Percentiles rank a stretch among this genome's conserved stretches.
phyloP scores from a whole-genome alignment of 23 tunicate genomes.

The Trididemnum clinides region DNA sequence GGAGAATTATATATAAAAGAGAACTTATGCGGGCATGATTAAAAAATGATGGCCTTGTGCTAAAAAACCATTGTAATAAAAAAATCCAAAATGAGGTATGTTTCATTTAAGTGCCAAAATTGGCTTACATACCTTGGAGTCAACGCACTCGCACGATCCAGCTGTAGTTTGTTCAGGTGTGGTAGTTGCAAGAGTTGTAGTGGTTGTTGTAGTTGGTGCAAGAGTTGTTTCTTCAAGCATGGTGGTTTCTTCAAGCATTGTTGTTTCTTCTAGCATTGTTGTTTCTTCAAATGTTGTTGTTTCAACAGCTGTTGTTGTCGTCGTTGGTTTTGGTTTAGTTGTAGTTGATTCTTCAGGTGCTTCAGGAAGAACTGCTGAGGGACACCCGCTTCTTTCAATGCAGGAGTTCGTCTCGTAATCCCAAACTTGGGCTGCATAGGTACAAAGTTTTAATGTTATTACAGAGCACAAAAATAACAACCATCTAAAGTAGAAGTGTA shows the following conservation, averaged over 20 bases:
- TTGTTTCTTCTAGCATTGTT: too few species aligned
- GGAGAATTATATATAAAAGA: too few species aligned
- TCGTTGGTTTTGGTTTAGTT: neutral
- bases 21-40: too few species aligned
- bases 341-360: conserved; percentile 36
- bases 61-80: neutral
- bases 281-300: conserved; percentile 5
- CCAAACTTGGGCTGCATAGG: conserved; percentile 92
- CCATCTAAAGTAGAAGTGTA: too few species aligned
- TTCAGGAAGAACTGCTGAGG: conserved; percentile 39
- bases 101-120: too few species aligned
- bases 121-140: neutral
- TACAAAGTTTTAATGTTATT: too few species aligned
- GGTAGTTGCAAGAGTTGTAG: neutral
- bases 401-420: conserved; percentile 65
- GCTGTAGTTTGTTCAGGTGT: neutral
- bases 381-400: conserved; percentile 52
- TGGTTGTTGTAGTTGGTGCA: neutral
- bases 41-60: too few species aligned
- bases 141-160: neutral
- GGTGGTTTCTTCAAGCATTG: too few species aligned
- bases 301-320: conserved; percentile 2
- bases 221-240: too few species aligned
- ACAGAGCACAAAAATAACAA: too few species aligned
- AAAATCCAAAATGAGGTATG: neutral